Evolutionary conservation across 1,140 invertebrate genomes (phyloP).

Genomic region (Caenorhabditis latens): DNA sequence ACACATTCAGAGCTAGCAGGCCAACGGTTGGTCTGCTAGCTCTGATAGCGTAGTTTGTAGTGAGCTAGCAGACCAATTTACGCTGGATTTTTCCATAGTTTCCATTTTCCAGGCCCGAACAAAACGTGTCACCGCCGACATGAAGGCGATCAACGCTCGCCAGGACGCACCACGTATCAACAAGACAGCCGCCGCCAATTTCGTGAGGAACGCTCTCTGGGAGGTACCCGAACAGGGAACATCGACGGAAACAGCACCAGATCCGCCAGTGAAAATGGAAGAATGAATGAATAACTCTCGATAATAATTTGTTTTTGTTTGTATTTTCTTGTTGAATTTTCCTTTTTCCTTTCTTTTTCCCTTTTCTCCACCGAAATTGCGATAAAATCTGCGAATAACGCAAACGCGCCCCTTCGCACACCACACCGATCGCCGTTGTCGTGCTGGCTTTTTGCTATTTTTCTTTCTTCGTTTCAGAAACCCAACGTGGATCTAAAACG

Average conservation of each 20-base stretch:
- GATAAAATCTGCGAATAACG: constrained; percentile 10
- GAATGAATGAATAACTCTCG: not conserved
- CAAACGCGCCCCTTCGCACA: constrained; percentile 16
- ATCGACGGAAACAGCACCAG: not conserved
- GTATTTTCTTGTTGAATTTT: constrained; percentile 23
- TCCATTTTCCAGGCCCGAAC: constrained; percentile 11
- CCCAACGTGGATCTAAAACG: not conserved
- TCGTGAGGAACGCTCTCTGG: constrained; percentile 23
- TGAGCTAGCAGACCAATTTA: no score
- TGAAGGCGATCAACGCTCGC: constrained; percentile 15
- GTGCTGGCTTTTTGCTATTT: constrained; percentile 6
- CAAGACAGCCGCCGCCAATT: constrained; percentile 29
- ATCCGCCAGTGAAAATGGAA: not conserved
- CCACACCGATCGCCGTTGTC: not conserved
- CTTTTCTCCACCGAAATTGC: not conserved
- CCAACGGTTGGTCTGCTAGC: no score
- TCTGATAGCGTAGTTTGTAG: no score
- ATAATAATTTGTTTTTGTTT: not conserved
- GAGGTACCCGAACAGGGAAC: not conserved
- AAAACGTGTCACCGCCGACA: constrained; percentile 1
- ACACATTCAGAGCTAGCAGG: no score
- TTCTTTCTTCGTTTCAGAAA: not conserved
- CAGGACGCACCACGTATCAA: constrained; percentile 44
- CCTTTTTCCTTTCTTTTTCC: not conserved
- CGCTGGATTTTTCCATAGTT: not conserved